phyloP scores from a whole-genome alignment of 2,113 vertebrate species.

The Colius striatus region DNA sequence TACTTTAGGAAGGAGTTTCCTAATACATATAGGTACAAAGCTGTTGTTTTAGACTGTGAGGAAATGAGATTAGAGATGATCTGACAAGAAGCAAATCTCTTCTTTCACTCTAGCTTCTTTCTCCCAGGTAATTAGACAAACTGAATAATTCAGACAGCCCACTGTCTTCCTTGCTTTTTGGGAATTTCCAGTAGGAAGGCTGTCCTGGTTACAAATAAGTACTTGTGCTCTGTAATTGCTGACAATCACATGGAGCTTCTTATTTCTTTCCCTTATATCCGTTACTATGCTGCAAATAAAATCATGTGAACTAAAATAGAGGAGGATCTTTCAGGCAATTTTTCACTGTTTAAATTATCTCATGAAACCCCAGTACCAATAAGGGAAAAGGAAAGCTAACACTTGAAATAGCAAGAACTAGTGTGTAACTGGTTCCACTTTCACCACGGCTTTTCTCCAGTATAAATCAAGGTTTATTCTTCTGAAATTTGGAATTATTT shows the following conservation, averaged over 20 bases:
- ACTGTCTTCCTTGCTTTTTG: background rate
- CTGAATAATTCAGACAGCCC: background rate
- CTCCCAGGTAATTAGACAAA: background rate
- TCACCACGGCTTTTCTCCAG: background rate
- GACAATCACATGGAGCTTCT: background rate
- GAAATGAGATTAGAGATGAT: background rate
- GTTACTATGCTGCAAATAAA: background rate
- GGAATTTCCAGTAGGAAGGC: background rate
- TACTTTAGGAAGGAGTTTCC: slow-evolving; percentile 1
- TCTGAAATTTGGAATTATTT: background rate
- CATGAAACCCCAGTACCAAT: background rate
- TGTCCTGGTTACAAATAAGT: background rate
- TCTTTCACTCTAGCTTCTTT: background rate
- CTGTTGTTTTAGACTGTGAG: background rate
- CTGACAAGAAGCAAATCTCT: background rate
- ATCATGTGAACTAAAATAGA: slow-evolving; percentile 1
- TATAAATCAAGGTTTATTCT: background rate
- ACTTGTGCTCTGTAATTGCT: background rate
- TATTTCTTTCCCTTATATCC: background rate
- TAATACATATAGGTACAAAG: background rate
- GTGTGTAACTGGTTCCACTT: background rate
- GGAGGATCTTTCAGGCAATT: background rate
- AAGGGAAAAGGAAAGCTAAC: background rate
- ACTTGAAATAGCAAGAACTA: background rate
- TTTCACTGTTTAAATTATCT: slow-evolving; percentile 2